These are phyloP conservation scores for Meganola albula DNA, from an alignment of 2,888 invertebrate species.

Conservation along the genomic window DNA sequence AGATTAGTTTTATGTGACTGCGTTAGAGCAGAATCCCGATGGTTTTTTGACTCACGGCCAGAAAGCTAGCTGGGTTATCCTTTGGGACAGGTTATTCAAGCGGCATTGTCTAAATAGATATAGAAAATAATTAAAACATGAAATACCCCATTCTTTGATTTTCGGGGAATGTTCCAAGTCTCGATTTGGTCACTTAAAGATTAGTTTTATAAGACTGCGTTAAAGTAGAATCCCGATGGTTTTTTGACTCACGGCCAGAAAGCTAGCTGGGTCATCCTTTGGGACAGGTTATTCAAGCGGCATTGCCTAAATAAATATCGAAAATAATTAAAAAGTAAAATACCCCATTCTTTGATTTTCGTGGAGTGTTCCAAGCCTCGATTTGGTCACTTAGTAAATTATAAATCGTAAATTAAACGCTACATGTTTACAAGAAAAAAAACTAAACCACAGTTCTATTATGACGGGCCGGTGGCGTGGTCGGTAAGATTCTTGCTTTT, in stretches of 20 bases:
- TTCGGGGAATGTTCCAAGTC: conserved; percentile 1
- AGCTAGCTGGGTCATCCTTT: conserved; percentile 4
- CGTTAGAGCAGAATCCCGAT: too few relatives aligned
- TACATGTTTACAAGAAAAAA: conserved; percentile 2
- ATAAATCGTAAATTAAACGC: conserved; percentile 2
- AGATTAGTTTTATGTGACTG: too few relatives aligned
- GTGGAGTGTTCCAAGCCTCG: conserved; percentile 2
- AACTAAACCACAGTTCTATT: too few relatives aligned
- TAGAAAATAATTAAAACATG: conserved; percentile 1
- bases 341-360: conserved; percentile 4
- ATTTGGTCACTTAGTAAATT: conserved; percentile 3
- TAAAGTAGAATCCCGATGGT: too few relatives aligned
- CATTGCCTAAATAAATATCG: conserved; percentile 2
- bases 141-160: conserved; percentile 3
- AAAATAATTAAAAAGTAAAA: conserved; percentile 1
- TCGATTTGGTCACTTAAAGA: conserved; percentile 2
- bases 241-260: too few relatives aligned
- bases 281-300: conserved; percentile 3
- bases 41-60: too few relatives aligned
- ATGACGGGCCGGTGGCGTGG: too few relatives aligned
- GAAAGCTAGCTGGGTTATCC: too few relatives aligned
- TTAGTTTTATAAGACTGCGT: too few relatives aligned
- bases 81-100: conserved; percentile 3
- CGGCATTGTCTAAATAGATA: conserved; percentile 2
- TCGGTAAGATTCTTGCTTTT: too few relatives aligned